Evolutionary conservation across 1,140 invertebrate species (phyloP).

Genomic region (Cotesia vestalis): DNA sequence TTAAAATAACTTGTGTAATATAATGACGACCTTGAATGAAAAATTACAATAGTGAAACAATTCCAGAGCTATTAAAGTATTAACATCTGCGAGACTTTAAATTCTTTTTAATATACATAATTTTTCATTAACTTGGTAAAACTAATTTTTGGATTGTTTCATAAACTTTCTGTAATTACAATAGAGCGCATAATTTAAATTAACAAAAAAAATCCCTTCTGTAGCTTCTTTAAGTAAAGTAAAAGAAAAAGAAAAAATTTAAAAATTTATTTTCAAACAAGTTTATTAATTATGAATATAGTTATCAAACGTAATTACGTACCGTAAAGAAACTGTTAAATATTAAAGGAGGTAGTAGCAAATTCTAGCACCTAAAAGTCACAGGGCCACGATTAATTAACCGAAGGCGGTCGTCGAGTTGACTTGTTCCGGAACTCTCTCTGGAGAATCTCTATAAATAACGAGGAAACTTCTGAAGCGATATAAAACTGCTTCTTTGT

Average conservation of each 20-base stretch:
- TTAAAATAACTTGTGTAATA: too few relatives aligned
- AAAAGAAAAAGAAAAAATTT: background rate
- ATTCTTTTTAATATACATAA: too few relatives aligned
- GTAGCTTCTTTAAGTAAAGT: background rate
- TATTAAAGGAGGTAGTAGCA: conserved; percentile 3
- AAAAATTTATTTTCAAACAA: background rate
- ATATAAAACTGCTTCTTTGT: conserved; percentile 30
- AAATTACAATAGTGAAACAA: too few relatives aligned
- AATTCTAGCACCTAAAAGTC: conserved; percentile 29
- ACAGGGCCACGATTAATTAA: conserved; percentile 39
- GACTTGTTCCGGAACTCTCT: conserved; percentile 35
- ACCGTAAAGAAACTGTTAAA: conserved; percentile 5
- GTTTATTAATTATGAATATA: conserved; percentile 1
- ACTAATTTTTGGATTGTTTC: too few relatives aligned
- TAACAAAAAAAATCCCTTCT: too few relatives aligned
- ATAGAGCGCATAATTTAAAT: too few relatives aligned
- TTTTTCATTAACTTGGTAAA: too few relatives aligned
- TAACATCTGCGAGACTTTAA: too few relatives aligned
- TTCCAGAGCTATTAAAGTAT: too few relatives aligned
- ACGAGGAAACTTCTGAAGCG: conserved; percentile 34
- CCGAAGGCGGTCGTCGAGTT: conserved; percentile 35
- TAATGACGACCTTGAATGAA: too few relatives aligned
- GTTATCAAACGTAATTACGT: conserved; percentile 15
- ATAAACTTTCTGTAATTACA: too few relatives aligned
- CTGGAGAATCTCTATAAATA: conserved; percentile 37